Evolutionary conservation across 2,113 vertebrate species (phyloP).

Genomic region (Lasiurus borealis): DNA sequence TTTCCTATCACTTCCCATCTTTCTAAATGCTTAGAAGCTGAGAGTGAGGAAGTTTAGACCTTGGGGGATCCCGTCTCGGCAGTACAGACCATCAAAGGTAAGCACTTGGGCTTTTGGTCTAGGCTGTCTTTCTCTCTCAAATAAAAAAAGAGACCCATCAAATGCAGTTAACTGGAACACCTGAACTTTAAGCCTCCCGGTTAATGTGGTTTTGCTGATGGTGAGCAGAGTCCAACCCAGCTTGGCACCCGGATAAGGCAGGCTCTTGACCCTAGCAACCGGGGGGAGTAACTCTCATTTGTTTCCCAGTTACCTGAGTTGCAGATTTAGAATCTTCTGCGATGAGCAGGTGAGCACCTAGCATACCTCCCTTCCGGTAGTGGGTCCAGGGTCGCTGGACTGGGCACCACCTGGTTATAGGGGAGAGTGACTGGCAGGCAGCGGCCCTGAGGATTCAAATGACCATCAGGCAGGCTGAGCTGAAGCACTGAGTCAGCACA

Average conservation of each 20-base stretch:
- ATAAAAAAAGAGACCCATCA: neutral
- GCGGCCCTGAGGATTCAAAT: neutral
- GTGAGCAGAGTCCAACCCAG: slow-evolving; percentile 44
- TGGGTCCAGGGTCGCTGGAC: neutral
- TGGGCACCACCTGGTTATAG: neutral
- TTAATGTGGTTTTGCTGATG: slow-evolving; percentile 30
- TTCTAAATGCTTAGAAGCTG: neutral
- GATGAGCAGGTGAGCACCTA: slow-evolving; percentile 4
- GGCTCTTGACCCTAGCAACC: neutral
- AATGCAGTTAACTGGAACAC: neutral
- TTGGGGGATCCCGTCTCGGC: neutral
- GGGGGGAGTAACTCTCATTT: neutral
- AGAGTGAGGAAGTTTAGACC: neutral
- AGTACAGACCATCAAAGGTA: too few relatives aligned
- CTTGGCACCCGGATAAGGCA: neutral
- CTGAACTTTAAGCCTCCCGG: neutral
- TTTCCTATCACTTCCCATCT: neutral
- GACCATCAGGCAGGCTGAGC: neutral
- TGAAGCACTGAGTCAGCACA: neutral
- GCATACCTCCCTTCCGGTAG: neutral
- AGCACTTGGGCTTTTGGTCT: neutral
- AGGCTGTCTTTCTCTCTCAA: neutral
- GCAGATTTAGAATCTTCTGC: neutral
- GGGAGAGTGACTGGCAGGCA: neutral
- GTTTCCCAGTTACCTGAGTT: slow-evolving; percentile 6